A percentile compares a stretch with the other conserved stretches of the same genome.
Conservation (phyloP, 2,797 vertebrate genomes). For the Lophotriccus pileatus region DNA sequence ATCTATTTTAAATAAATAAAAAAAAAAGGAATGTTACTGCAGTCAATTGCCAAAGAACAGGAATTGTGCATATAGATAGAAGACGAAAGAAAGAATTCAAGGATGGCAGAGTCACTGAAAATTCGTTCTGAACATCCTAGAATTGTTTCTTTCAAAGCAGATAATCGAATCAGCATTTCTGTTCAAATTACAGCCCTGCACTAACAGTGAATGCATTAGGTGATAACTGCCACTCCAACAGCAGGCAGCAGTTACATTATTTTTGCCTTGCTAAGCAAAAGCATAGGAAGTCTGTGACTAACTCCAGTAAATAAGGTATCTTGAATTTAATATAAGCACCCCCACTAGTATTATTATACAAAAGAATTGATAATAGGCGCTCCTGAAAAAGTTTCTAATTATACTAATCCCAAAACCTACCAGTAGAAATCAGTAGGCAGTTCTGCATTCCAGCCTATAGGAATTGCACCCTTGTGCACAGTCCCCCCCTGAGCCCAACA, state of each 20-base stretch:
- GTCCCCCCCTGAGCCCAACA: neutral
- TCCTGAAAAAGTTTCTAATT: neutral
- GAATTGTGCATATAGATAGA: neutral
- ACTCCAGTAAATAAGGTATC: neutral
- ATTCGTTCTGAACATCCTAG: neutral
- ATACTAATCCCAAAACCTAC: neutral
- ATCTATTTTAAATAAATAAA: neutral
- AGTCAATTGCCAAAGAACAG: neutral
- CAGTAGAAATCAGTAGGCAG: neutral
- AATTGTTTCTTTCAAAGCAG: neutral
- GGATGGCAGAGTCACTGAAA: neutral
- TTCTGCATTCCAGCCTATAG: neutral
- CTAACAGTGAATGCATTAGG: neutral
- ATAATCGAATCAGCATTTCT: neutral
- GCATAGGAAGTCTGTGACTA: neutral
- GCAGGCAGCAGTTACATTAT: neutral
- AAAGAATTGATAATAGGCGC: neutral
- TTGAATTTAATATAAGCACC: neutral
- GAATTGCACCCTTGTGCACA: accelerated
- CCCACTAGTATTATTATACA: neutral
- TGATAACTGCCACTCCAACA: neutral
- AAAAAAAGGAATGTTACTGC: neutral
- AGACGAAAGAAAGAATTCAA: neutral
- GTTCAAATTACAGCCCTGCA: neutral
- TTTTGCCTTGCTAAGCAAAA: neutral